These are phyloP conservation scores for Morbakka virulenta DNA, from an alignment of 30 jellyfish, hydroid and myxozoan genomes.

Conservation along the genomic window DNA sequence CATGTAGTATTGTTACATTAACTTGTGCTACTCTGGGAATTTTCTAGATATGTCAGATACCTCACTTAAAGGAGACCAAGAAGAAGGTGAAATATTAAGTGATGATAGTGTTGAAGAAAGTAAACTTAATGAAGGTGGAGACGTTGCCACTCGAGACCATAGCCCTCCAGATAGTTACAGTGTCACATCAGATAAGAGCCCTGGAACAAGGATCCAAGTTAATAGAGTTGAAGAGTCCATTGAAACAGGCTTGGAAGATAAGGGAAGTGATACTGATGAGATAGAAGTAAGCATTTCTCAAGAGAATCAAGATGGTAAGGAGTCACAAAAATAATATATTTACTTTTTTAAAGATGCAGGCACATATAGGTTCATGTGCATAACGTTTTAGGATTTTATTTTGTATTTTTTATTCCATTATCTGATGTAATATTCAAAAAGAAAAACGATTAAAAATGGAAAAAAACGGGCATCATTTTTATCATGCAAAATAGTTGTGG, in stretches of 20 bases:
- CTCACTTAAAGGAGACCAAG: not conserved
- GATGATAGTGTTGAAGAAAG: not conserved
- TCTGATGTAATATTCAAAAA: too few species aligned
- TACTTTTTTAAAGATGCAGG: too few species aligned
- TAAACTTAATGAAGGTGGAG: not conserved
- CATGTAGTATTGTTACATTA: too few species aligned
- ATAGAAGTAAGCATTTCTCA: not conserved
- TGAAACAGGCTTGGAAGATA: not conserved
- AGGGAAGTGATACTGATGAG: not conserved
- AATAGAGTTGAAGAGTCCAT: not conserved
- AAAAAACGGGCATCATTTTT: too few species aligned
- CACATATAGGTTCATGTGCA: too few species aligned
- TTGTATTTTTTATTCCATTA: too few species aligned
- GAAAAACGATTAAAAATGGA: too few species aligned
- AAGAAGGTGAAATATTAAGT: not conserved
- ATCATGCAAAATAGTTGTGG: too few species aligned
- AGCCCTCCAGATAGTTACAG: not conserved
- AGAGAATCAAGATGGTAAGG: not conserved
- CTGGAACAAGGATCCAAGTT: not conserved
- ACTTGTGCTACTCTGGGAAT: too few species aligned
- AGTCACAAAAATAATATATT: too few species aligned
- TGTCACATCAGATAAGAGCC: not conserved
- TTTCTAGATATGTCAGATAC: not conserved
- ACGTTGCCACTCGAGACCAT: not conserved
- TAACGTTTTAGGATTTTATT: too few species aligned